Conservation (phyloP, 2,888 invertebrate genomes). For the Heliconius sara region DNA sequence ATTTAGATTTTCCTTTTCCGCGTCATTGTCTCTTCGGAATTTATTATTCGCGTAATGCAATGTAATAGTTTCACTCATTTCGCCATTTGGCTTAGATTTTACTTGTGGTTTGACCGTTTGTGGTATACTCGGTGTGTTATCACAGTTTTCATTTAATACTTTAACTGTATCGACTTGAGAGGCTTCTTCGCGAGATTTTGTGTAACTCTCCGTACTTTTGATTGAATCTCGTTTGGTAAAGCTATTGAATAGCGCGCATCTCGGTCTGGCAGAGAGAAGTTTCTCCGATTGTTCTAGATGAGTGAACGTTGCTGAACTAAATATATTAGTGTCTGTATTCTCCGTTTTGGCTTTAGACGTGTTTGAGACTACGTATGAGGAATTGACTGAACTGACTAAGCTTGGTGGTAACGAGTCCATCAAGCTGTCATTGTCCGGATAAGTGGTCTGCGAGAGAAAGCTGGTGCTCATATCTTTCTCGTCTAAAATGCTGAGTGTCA, state of each 20-base stretch:
- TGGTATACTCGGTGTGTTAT: conserved; percentile 54
- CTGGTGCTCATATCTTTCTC: conserved; percentile 83
- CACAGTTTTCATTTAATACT: conserved; percentile 71
- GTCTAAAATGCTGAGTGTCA: conserved; percentile 80
- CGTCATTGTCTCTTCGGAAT: conserved; percentile 64
- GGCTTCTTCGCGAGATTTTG: conserved; percentile 72
- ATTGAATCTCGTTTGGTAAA: conserved; percentile 67
- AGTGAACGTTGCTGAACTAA: conserved; percentile 77
- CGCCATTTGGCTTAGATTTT: conserved; percentile 60
- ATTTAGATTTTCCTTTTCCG: conserved; percentile 75
- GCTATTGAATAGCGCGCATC: conserved; percentile 68
- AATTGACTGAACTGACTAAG: conserved; percentile 77
- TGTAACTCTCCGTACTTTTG: conserved; percentile 73
- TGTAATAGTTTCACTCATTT: conserved; percentile 73
- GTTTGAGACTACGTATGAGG: conserved; percentile 71
- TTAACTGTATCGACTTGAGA: conserved; percentile 73
- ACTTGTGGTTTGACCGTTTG: conserved; percentile 56
- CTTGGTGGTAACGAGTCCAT: conserved; percentile 79
- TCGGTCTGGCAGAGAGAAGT: conserved; percentile 69
- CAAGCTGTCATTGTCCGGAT: conserved; percentile 77
- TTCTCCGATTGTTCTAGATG: conserved; percentile 75
- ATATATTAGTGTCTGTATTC: conserved; percentile 67
- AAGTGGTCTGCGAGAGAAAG: conserved; percentile 79
- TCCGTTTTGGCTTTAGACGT: conserved; percentile 63
- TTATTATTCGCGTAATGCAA: conserved; percentile 75